These are phyloP conservation scores for Paramisgurnus dabryanus DNA, from an alignment of 2,113 vertebrate genomes.

Conservation along the genomic window DNA sequence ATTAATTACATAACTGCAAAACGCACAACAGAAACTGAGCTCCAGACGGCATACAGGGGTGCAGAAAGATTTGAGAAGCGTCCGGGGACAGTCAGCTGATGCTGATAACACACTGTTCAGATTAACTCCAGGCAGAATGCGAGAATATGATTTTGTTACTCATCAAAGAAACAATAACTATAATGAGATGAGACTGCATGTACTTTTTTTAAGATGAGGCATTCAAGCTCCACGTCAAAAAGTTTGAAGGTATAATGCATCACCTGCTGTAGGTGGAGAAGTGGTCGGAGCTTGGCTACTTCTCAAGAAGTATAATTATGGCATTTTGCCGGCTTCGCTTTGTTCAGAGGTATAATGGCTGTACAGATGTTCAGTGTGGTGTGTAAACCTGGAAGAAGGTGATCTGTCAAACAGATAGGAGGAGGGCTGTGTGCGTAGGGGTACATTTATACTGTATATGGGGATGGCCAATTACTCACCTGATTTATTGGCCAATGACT, in stretches of 20 bases:
- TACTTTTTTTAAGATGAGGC: neutral
- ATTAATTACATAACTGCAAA: slow-evolving; percentile 57
- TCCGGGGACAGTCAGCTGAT: slow-evolving; percentile 8
- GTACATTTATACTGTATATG: too few relatives aligned
- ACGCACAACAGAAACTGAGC: slow-evolving; percentile 35
- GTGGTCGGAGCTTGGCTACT: neutral
- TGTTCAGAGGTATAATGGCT: slow-evolving; percentile 2
- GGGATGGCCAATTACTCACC: too few relatives aligned
- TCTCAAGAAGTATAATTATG: slow-evolving; percentile 28
- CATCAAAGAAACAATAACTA: slow-evolving; percentile 5
- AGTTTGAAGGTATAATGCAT: slow-evolving; percentile 10
- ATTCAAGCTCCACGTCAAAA: neutral
- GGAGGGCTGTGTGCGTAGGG: neutral
- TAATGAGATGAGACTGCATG: neutral
- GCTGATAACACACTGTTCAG: slow-evolving; percentile 22
- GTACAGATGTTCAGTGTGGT: slow-evolving; percentile 24
- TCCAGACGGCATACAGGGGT: neutral
- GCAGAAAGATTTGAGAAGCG: slow-evolving; percentile 19
- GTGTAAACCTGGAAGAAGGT: slow-evolving; percentile 21
- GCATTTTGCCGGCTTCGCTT: neutral
- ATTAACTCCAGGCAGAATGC: neutral
- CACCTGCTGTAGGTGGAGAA: slow-evolving; percentile 31
- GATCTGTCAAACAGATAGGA: slow-evolving; percentile 32
- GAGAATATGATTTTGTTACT: neutral
- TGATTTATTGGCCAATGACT: too few relatives aligned